Conservation (phyloP, 2,888 invertebrate genomes). For the Epinotia brunnichana region DNA sequence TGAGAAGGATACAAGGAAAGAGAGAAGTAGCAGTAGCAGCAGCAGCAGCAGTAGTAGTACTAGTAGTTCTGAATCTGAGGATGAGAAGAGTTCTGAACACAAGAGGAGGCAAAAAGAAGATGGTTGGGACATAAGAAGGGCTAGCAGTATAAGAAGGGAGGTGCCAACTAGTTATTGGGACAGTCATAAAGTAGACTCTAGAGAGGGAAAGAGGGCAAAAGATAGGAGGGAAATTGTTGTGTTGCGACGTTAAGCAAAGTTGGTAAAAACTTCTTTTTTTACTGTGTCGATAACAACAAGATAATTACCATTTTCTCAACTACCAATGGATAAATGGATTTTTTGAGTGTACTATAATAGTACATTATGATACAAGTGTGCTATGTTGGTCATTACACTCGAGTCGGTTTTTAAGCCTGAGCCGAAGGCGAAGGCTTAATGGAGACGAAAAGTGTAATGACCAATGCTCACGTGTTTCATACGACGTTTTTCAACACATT, state of each 20-base stretch:
- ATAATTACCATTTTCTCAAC: too few species aligned
- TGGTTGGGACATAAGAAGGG: constrained; percentile 58
- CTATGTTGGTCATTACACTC: too few species aligned
- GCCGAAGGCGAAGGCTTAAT: too few species aligned
- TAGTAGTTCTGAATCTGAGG: constrained; percentile 27
- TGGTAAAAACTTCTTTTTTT: not conserved
- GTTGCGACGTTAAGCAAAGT: not conserved
- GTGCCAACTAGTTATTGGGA: constrained; percentile 57
- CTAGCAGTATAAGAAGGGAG: constrained; percentile 47
- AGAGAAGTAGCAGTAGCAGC: constrained; percentile 23
- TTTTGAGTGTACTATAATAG: not conserved
- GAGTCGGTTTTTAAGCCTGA: too few species aligned
- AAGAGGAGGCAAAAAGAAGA: constrained; percentile 18
- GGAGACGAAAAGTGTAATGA: too few species aligned
- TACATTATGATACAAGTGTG: too few species aligned
- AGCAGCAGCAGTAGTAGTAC: constrained; percentile 13
- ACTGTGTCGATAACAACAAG: too few species aligned
- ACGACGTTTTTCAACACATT: too few species aligned
- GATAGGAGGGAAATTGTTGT: constrained; percentile 7
- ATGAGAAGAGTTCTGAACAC: constrained; percentile 10
- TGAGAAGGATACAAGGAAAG: constrained; percentile 27
- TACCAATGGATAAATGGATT: too few species aligned
- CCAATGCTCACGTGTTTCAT: too few species aligned
- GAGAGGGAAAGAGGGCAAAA: constrained; percentile 43
- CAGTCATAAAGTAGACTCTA: constrained; percentile 49